Evolutionary conservation across 2,797 vertebrate genomes (phyloP).

Genomic region (Sphenodon punctatus): DNA sequence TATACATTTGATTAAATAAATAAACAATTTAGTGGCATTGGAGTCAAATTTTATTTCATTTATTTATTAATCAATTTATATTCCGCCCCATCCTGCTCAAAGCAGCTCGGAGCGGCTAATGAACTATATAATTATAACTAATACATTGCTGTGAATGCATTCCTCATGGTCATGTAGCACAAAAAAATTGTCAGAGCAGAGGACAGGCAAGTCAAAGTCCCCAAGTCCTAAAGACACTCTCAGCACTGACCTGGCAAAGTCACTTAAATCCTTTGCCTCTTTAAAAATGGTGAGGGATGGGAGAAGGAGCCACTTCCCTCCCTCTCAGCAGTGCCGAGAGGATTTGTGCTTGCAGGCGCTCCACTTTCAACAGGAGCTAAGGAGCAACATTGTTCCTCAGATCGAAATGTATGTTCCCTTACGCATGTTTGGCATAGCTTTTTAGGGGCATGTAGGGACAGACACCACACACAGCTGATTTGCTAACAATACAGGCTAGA

Average conservation of each 20-base stretch:
- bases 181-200: no score
- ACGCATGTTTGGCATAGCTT: no score
- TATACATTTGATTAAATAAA: no score
- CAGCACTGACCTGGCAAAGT: fast-evolving
- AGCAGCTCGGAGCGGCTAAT: no score
- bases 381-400: not conserved
- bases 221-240: not conserved
- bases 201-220: not conserved
- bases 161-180: not conserved
- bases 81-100: no score
- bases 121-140: no score
- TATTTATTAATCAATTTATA: no score
- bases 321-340: not conserved
- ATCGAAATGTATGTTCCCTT: fast-evolving
- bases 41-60: no score
- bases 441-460: not conserved
- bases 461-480: not conserved
- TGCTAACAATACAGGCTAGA: not conserved
- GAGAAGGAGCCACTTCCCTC: not conserved
- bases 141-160: no score
- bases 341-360: not conserved
- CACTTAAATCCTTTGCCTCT: not conserved
- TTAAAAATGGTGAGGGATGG: not conserved
- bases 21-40: no score
- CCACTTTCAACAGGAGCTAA: conserved; percentile 3